Percentiles rank a stretch among this genome's conserved stretches.
These are phyloP conservation scores for Bos indicus DNA, from an alignment of 2,113 vertebrate species.

Conservation along the genomic window DNA sequence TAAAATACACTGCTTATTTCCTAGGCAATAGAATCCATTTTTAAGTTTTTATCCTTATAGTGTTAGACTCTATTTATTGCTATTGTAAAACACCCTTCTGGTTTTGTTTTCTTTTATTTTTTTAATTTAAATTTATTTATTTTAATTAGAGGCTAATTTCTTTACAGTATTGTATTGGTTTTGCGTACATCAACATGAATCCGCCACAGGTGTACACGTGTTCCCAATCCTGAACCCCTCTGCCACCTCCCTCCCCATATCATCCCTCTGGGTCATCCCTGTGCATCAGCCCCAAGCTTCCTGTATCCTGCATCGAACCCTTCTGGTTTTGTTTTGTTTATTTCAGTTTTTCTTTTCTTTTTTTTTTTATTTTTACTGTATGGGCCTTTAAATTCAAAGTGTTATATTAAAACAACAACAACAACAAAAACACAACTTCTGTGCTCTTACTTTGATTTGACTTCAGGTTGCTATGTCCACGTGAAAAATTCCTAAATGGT, in stretches of 20 bases:
- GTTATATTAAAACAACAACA: background rate
- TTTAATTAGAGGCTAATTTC: too few species aligned
- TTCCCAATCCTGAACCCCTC: too few species aligned
- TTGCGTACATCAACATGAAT: too few species aligned
- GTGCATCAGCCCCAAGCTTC: too few species aligned
- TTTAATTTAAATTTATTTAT: too few species aligned
- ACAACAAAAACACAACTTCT: background rate
- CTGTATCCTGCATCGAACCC: too few species aligned
- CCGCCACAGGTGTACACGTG: too few species aligned
- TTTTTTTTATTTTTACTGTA: background rate
- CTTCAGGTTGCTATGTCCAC: background rate
- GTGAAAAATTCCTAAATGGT: background rate
- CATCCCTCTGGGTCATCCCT: too few species aligned
- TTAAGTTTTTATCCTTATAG: background rate
- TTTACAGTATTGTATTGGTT: too few species aligned
- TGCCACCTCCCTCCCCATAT: too few species aligned
- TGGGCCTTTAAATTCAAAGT: background rate
- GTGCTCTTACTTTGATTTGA: background rate
- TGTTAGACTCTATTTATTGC: background rate
- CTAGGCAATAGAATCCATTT: background rate
- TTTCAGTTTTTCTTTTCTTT: background rate
- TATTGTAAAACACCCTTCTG: background rate
- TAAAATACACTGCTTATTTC: background rate
- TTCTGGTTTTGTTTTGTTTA: background rate
- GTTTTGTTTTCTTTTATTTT: background rate